These are phyloP conservation scores for Cygnus atratus DNA, from an alignment of 2,113 vertebrate genomes.

Conservation along the genomic window DNA sequence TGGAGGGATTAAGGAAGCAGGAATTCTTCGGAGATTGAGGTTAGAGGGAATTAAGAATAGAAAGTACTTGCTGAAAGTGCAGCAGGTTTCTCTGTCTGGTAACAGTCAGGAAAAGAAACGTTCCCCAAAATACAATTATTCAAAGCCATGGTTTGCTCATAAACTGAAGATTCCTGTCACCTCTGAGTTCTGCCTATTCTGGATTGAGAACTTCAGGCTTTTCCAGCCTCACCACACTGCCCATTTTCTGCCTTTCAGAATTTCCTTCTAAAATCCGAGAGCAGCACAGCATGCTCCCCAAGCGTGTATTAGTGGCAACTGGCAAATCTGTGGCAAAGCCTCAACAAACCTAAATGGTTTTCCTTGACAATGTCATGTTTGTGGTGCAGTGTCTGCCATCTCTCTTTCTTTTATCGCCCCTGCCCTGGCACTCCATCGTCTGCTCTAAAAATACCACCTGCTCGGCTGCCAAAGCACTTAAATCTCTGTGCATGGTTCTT, in stretches of 20 bases:
- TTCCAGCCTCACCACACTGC: background rate
- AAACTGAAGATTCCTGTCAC: background rate
- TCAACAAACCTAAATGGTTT: background rate
- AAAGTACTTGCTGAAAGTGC: background rate
- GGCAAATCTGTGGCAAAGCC: background rate
- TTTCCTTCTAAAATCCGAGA: background rate
- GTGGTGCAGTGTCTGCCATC: background rate
- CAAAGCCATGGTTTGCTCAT: background rate
- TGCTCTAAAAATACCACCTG: conserved; percentile 37
- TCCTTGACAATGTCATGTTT: background rate
- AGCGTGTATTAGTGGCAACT: background rate
- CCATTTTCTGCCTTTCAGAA: background rate
- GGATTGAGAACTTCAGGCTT: background rate
- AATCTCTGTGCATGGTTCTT: background rate
- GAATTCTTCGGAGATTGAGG: background rate
- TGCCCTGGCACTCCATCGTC: background rate
- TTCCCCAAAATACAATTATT: background rate
- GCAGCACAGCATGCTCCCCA: accelerated
- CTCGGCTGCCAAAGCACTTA: background rate
- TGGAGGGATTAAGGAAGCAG: background rate
- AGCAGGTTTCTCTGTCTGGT: background rate
- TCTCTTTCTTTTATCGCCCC: background rate
- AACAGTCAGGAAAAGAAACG: background rate
- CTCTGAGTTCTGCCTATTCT: background rate
- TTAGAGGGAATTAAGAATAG: background rate